Base-by-base conservation (phyloP, 2,888 invertebrate genomes). In the Galerucella nymphaeae region DNA sequence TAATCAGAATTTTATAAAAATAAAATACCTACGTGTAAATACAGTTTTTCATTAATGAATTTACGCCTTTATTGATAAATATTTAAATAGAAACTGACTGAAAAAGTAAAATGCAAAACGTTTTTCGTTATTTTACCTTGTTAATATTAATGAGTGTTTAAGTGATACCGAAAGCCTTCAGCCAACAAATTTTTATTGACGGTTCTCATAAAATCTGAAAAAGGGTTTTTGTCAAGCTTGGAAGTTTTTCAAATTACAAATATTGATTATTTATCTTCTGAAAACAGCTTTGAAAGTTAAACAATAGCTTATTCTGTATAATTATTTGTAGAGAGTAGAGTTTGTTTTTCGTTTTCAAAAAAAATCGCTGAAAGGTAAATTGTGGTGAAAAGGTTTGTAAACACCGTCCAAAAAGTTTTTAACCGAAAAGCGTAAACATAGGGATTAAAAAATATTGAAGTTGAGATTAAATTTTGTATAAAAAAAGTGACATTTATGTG, bases 121-220 rank as follows among this genome's bases (percentile, higher is more conserved):
- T 75, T 78, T 75, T 76, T 64, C 71, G 72, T 73, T 76, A 76
- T 78, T 77, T 73, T 74, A 78, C 75, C 75, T 76, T 76, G 76
- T 76, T 77, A 76, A 76, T 77, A 77, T 78, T 77, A 76, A 76
- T 76, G 69, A 76, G 73, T 72, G 67, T 73, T 75, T 75, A 76
- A 75, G 76, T 75, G 76, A 74, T 73, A 75, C 70, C 70, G 69
- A 76, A 76, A 76, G 59, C 65, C 74, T 69, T 71, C 69, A 61
- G 67, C 64, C 66, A 69, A 71, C 71, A 69, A 67, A 71, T 74
- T 74, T 71, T 66, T 55, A 55, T 65, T 18, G 57, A 57, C 65
- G 55, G 63, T 42, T 57, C 66, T 73, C 69, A 70, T 66, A 66
- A 73, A 38, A 70, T 73, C 42, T 50, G 62, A 66, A 69, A 50